phyloP scores from a whole-genome alignment of 2,113 vertebrate genomes.

The Serilophus lunatus region DNA sequence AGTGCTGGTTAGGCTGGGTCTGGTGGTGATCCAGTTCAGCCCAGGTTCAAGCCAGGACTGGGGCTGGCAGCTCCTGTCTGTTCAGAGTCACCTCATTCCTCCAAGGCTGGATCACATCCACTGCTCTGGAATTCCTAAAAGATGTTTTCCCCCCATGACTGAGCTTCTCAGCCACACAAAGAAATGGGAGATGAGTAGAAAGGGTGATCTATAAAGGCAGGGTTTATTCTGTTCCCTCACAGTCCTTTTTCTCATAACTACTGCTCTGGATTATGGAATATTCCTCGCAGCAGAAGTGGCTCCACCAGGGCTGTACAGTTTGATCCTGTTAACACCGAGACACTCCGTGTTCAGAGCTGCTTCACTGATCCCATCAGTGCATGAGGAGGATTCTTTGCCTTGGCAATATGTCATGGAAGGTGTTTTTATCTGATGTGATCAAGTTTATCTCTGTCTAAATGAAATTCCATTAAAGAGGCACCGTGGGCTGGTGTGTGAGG shows the following conservation, averaged over 20 bases:
- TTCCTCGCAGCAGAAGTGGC: background rate
- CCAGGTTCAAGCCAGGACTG: background rate
- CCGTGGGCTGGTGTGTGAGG: background rate
- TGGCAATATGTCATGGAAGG: background rate
- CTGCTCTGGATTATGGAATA: conserved; percentile 28
- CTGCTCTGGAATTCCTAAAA: background rate
- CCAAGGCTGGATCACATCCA: background rate
- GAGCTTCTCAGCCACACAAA: background rate
- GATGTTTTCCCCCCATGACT: background rate
- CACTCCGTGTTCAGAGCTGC: background rate
- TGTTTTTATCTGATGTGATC: background rate
- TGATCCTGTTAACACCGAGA: background rate
- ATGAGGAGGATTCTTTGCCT: background rate
- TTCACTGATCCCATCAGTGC: background rate
- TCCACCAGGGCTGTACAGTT: conserved; percentile 20
- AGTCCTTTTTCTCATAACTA: conserved; percentile 62
- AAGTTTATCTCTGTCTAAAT: background rate
- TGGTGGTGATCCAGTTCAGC: background rate
- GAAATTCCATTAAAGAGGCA: background rate
- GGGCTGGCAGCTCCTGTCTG: background rate
- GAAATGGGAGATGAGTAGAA: background rate
- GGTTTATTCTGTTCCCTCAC: conserved; percentile 44
- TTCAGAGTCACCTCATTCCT: background rate
- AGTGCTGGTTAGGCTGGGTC: background rate
- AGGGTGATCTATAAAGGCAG: conserved; percentile 42